Percentiles rank a stretch among this genome's conserved stretches.
phyloP scores from a whole-genome alignment of 2,888 invertebrate species.

The Nomada goodeniana region DNA sequence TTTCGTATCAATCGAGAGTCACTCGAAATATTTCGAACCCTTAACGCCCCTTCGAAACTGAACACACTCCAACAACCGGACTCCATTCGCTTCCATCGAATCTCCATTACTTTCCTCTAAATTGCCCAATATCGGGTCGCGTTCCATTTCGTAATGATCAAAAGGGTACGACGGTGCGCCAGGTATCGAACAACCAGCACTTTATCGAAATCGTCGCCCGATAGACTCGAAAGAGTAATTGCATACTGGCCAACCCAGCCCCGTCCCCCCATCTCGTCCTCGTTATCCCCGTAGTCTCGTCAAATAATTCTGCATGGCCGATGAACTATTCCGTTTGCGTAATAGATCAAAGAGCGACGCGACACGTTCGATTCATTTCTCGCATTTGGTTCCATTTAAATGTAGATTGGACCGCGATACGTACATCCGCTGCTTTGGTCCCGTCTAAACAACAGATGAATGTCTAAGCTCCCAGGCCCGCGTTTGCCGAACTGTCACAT shows the following conservation, averaged over 20 bases:
- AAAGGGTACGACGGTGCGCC: neutral
- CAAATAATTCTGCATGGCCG: conserved; percentile 49
- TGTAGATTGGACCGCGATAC: neutral
- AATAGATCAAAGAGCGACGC: conserved; percentile 44
- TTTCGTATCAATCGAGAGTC: no score
- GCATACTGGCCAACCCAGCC: neutral
- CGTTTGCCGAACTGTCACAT: neutral
- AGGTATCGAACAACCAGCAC: neutral
- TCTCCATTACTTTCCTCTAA: neutral
- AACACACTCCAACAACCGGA: neutral
- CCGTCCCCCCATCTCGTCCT: neutral
- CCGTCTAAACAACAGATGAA: conserved; percentile 54
- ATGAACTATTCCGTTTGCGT: conserved; percentile 40
- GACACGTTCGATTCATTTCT: conserved; percentile 30
- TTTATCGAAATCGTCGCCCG: conserved; percentile 13
- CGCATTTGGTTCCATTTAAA: conserved; percentile 16
- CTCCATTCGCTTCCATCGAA: neutral
- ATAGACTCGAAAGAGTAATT: conserved; percentile 25
- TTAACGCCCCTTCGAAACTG: no score
- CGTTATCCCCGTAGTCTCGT: conserved; percentile 8
- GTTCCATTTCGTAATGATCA: conserved; percentile 1
- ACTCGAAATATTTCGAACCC: no score
- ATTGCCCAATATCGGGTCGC: neutral
- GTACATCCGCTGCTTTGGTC: conserved; percentile 19
- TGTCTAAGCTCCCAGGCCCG: conserved; percentile 26